These are phyloP conservation scores for Hypsibius dujardini DNA, from an alignment of 1,140 invertebrate species.

Conservation along the genomic window DNA sequence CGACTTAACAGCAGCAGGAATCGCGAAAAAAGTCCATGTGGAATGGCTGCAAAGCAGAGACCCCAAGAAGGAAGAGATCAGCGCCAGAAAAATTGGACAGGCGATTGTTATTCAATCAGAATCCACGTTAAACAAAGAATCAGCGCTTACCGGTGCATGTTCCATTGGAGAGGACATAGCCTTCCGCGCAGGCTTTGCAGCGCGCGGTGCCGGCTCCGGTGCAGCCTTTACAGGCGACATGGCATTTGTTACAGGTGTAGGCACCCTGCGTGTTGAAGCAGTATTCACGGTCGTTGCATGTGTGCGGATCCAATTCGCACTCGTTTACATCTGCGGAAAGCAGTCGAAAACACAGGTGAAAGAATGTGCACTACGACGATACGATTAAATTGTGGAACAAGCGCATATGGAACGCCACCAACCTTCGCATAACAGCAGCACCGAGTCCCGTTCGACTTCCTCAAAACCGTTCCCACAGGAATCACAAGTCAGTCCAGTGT, in stretches of 20 bases:
- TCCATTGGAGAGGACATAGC: not conserved
- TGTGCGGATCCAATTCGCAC: conserved; percentile 43
- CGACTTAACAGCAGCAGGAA: not conserved
- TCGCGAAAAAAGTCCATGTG: not conserved
- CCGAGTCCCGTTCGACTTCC: conserved; percentile 49
- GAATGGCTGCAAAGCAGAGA: not conserved
- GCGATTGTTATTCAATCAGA: conserved; percentile 5
- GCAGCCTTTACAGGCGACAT: conserved; percentile 18
- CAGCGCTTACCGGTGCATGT: conserved; percentile 5
- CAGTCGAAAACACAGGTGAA: conserved; percentile 21
- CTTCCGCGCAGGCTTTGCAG: not conserved
- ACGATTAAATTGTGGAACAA: conserved; percentile 40
- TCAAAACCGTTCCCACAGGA: conserved; percentile 59
- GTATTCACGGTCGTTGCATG: conserved; percentile 59
- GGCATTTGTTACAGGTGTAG: conserved; percentile 47
- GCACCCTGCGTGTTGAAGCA: conserved; percentile 82
- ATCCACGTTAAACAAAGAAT: not conserved
- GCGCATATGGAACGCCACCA: conserved; percentile 49
- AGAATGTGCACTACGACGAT: not conserved
- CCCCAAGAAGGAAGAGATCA: not conserved
- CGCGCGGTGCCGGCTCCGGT: not conserved
- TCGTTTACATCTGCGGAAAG: conserved; percentile 62
- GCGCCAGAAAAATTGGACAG: not conserved
- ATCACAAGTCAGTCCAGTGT: conserved; percentile 57
- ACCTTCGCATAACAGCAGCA: conserved; percentile 52